phyloP scores from a whole-genome alignment of 2,888 invertebrate species.

The Emmelina monodactyla region DNA sequence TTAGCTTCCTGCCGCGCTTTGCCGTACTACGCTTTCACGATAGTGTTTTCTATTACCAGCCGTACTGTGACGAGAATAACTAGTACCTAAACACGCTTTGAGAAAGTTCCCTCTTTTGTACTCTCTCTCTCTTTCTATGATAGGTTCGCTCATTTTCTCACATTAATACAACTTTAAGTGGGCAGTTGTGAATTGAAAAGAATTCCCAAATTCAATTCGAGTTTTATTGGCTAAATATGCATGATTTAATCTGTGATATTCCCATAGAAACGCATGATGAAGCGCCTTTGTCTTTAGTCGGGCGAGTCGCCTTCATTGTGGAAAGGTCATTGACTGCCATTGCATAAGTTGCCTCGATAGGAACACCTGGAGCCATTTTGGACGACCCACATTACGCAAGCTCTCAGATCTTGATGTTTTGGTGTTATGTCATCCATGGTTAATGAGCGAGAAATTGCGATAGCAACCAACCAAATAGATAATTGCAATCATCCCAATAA shows the following conservation, averaged over 20 bases:
- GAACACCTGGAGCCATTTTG: constrained; percentile 34
- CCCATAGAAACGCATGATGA: no score
- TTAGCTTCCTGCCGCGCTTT: constrained; percentile 23
- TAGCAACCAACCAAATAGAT: neutral
- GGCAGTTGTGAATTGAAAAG: no score
- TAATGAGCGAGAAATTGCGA: constrained; percentile 5
- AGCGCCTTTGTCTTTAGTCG: neutral
- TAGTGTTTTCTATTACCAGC: constrained; percentile 4
- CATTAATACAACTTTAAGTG: neutral
- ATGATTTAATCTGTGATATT: no score
- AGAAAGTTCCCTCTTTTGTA: neutral
- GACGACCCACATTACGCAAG: constrained; percentile 24
- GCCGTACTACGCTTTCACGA: constrained; percentile 3
- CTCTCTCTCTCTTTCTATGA: no score
- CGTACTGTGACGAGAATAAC: constrained; percentile 1
- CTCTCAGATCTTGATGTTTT: constrained; percentile 17
- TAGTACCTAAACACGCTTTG: neutral
- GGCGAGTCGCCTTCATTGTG: constrained; percentile 27
- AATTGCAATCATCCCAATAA: no score
- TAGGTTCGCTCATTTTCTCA: neutral
- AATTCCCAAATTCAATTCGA: no score
- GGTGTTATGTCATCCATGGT: constrained; percentile 2
- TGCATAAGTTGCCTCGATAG: constrained; percentile 12
- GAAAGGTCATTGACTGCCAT: constrained; percentile 32
- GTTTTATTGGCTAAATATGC: no score